Evolutionary conservation across 2,113 vertebrate species (phyloP), one percentile per base, ranked within the genome.

Genomic region (Saimiri boliviensis): DNA sequence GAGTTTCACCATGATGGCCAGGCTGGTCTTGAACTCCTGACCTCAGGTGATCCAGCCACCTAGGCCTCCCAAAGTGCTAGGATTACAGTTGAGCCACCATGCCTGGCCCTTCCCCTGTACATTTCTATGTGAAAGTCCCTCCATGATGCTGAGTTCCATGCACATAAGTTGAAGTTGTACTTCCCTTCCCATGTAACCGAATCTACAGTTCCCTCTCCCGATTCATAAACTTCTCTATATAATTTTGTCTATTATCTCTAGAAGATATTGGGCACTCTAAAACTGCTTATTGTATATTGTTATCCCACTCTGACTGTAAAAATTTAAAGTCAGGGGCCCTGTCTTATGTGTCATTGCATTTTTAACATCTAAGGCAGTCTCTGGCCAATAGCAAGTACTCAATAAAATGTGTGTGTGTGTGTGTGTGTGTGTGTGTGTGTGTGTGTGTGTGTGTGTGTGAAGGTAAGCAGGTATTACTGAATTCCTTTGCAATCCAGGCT

Each of bases 371-470:
- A 71, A 87, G 32, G 27, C 17, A 68, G 40, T 19, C 81, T 76
- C 20, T 47, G 54, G 6, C 25, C 87, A 71, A 93, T 21, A 54
- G 0, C 45, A 87, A 27, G 45, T 27, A 5, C 4, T 81, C 54
- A 11, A 1, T 84, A 70, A 52, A 45, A 6, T 11, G 11, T 8
- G 1, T 5, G 0, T 68, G 16, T 52, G 0, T 73, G 0, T 73
- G 19, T 49, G 21, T 9, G 21, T 8, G 1, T 5, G 0, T 68
- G 25, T 54, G 0, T 73, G 0, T 73, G 16, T 63, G 23, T 11
- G 17, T 8, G 1, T 63, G 23, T 11, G 17, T 8, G 1, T 6
- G 0, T 60, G 25, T 47, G 0, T 30, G 9, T 2, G 16, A 20
- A 30, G 30, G 11, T 79, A 5, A 14, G 12, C 63, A 30, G 19